Percentiles rank a stretch among this genome's conserved stretches.
Evolutionary conservation across 2,113 vertebrate species (phyloP).

Genomic region (Craseonycteris thonglongyai): DNA sequence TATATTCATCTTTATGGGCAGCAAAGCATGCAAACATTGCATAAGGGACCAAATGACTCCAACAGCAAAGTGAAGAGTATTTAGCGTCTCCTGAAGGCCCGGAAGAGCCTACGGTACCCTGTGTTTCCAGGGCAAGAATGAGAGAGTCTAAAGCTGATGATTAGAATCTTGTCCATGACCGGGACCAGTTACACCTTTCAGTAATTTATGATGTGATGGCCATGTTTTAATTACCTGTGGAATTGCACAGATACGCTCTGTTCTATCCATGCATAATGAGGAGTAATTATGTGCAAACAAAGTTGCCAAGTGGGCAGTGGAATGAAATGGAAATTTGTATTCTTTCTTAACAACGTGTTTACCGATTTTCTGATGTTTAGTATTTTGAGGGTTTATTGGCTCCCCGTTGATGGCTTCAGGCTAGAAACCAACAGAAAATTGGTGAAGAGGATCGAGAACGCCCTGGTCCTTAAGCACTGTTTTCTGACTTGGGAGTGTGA

Average conservation of each 20-base stretch:
- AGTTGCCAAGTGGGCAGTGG: slow-evolving; percentile 32
- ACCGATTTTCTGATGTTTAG: slow-evolving; percentile 20
- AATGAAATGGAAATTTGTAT: slow-evolving; percentile 48
- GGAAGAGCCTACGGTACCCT: neutral
- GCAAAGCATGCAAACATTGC: neutral
- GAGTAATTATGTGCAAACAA: slow-evolving; percentile 29
- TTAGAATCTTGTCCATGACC: neutral
- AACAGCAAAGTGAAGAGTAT: neutral
- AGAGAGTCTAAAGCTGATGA: neutral
- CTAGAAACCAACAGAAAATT: slow-evolving; percentile 43
- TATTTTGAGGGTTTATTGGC: slow-evolving; percentile 17
- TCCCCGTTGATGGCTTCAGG: slow-evolving; percentile 48
- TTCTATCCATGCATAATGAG: neutral
- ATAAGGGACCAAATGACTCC: neutral
- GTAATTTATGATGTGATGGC: neutral
- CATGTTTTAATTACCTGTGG: neutral
- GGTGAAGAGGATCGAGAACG: slow-evolving; percentile 23
- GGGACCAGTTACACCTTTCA: neutral
- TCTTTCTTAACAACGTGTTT: slow-evolving; percentile 64
- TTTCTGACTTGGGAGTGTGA: neutral
- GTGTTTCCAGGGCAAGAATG: neutral
- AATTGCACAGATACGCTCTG: neutral
- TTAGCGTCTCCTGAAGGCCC: neutral
- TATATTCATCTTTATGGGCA: neutral
- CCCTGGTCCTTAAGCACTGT: neutral